Percentiles rank a stretch among this genome's conserved stretches.
phyloP scores from a whole-genome alignment of 2,888 invertebrate species.

The Drosophila anomelani region DNA sequence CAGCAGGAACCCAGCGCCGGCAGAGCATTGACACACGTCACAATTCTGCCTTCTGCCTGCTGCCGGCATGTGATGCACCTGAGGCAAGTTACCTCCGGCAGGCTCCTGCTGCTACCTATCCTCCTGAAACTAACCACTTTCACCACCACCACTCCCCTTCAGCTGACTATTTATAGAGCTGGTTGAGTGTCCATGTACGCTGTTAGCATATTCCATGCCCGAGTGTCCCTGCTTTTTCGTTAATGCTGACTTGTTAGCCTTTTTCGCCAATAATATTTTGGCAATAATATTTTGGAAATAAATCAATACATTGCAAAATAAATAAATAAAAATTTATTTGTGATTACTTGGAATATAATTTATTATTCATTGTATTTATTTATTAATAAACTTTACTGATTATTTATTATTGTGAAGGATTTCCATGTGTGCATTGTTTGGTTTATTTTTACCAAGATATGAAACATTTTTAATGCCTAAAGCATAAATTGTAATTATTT shows the following conservation, averaged over 20 bases:
- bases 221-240: neutral
- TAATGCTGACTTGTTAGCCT: conserved; percentile 7
- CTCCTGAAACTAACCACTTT: neutral
- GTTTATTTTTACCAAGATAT: no score
- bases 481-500: no score
- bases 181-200: conserved; percentile 62
- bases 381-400: no score
- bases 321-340: neutral
- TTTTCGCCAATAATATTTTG: neutral
- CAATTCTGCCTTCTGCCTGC: conserved; percentile 27
- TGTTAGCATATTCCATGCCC: conserved; percentile 38
- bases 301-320: neutral
- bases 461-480: no score
- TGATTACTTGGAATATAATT: neutral
- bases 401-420: no score
- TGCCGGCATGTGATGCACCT: conserved; percentile 41
- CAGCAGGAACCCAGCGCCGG: conserved; percentile 30
- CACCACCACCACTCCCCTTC: conserved; percentile 1
- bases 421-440: no score
- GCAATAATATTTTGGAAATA: rapidly evolving
- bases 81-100: conserved; percentile 33
- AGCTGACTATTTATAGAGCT: conserved; percentile 70
- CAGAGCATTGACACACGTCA: conserved; percentile 46
- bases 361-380: neutral
- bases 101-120: no score